A percentile compares a stretch with the other conserved stretches of the same genome.
Conservation (phyloP, 2,888 invertebrate genomes). For the Aplocera efformata region DNA sequence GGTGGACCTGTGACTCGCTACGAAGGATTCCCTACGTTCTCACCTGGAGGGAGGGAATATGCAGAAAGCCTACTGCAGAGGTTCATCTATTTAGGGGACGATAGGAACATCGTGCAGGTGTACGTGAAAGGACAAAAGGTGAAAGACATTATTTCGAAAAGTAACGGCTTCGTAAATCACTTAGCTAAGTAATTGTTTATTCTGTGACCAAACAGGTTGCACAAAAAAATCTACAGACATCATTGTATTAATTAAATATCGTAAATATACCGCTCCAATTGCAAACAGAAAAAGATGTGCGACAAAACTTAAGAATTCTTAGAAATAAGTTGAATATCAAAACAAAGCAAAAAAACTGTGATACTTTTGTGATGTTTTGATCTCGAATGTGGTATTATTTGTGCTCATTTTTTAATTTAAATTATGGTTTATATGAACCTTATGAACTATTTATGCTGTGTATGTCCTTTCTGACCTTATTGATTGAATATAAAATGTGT, state of each 20-base stretch:
- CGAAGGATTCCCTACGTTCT: constrained; percentile 31
- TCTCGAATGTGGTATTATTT: background rate
- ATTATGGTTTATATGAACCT: no score
- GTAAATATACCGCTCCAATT: background rate
- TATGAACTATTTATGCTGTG: no score
- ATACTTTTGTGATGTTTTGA: background rate
- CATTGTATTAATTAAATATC: background rate
- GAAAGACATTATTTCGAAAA: constrained; percentile 32
- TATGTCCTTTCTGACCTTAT: no score
- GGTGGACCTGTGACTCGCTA: constrained; percentile 77
- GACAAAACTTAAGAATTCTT: no score
- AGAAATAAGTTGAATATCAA: background rate
- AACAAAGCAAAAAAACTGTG: background rate
- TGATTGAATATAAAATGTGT: no score
- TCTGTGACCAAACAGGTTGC: no score
- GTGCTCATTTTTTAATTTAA: no score
- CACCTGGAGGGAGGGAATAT: constrained; percentile 51
- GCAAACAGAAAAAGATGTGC: no score
- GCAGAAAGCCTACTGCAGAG: constrained; percentile 84
- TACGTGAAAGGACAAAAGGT: constrained; percentile 84
- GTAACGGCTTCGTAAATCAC: background rate
- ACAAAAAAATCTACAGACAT: no score
- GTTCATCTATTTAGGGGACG: constrained; percentile 90
- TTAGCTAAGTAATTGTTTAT: background rate
- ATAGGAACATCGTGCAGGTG: constrained; percentile 88